Conservation (phyloP, 2,888 invertebrate genomes). For the Thecophora atra region DNA sequence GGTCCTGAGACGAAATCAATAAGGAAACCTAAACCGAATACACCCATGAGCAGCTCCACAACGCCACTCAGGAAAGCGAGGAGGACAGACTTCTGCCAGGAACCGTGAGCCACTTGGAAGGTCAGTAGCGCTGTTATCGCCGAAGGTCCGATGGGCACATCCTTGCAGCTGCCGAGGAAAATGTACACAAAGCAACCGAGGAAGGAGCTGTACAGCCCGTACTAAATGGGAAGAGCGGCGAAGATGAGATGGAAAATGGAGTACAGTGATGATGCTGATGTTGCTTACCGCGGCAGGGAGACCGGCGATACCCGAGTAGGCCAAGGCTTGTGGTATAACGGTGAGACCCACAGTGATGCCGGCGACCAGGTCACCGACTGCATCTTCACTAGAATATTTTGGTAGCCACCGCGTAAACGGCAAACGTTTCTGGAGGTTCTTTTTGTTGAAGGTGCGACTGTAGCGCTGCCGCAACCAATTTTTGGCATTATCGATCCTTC, state of each 20-base stretch:
- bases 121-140: constrained; percentile 91
- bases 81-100: constrained; percentile 72
- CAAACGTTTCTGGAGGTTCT: constrained; percentile 76
- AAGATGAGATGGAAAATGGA: neutral
- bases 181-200: constrained; percentile 91
- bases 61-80: constrained; percentile 79
- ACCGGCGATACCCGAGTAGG: constrained; percentile 83
- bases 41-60: constrained; percentile 82
- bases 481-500: constrained; percentile 56
- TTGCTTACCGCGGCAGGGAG: constrained; percentile 73
- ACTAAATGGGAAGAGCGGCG: constrained; percentile 68
- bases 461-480: constrained; percentile 67
- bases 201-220: constrained; percentile 94
- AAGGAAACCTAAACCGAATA: constrained; percentile 84
- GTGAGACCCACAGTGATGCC: constrained; percentile 93
- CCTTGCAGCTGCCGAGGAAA: constrained; percentile 89
- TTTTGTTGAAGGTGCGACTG: constrained; percentile 71
- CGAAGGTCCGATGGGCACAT: constrained; percentile 91
- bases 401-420: constrained; percentile 84
- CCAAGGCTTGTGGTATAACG: constrained; percentile 90
- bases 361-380: constrained; percentile 88
- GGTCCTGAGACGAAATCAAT: constrained; percentile 91
- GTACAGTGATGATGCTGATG: neutral
- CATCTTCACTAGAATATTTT: constrained; percentile 75
- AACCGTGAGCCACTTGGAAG: constrained; percentile 77